Base-by-base conservation (phyloP, 2,113 vertebrate genomes). In the Chiloscyllium plagiosum region DNA sequence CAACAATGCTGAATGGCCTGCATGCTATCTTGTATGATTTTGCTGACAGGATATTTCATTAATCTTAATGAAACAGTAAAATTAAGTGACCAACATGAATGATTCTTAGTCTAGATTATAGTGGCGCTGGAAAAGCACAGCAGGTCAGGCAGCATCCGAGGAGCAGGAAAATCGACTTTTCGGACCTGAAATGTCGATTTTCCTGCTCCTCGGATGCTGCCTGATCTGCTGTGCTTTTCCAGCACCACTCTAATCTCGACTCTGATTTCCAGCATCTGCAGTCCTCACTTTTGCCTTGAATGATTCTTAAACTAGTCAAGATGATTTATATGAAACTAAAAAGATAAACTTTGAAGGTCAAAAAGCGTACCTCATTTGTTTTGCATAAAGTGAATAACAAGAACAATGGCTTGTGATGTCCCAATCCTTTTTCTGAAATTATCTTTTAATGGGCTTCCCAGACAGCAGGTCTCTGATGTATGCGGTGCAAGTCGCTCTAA, bases 41-140 rank as follows among this genome's bases (percentile, higher is more conserved):
- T 47, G 42, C 42, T 47, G 42, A 47, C 42, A 47, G 42, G 42
- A 1, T 47, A 1, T 47, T 47, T 47, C 42, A 47, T 47, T 47
- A 17, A 37, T n/a, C 89, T 20, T 22, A 93, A 93, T 93, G 89
- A 93, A 87, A 66, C 61, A 93, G 61, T 93, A 93, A 93, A 93
- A 37, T n/a, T 20, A 61, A 93, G 56, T 93, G 89, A 65, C n/a
- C 66, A 61, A n/a, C 61, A 37, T 37, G 66, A 61, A 4, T 65
- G 33, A 65, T 93, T 93, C 33, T 17, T 20, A 66, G 42, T 66
- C 89, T 37, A 20, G 89, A 47, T 47, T 47, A 47, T 0, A 47
- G 42, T 47, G 42, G 42, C 1, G 42, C 42, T 47, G 42, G 42
- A 47, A 47, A 47, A 47, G 42, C 42, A 47, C 42, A 47, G 42